Base-by-base conservation (phyloP, 2,888 invertebrate species). In the Sympetrum striolatum region DNA sequence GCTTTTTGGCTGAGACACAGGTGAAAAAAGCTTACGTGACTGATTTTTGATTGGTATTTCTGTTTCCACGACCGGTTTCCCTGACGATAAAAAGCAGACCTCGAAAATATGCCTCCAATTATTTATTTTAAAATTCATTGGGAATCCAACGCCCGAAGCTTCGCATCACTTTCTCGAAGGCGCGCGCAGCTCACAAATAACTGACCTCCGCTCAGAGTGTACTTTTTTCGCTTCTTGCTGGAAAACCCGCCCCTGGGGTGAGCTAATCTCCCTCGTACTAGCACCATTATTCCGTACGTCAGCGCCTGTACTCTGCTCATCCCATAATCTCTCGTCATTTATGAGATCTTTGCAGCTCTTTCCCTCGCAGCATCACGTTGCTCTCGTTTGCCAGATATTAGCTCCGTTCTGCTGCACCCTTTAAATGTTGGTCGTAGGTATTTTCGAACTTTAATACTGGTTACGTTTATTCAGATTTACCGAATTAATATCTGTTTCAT, bases 271-370 rank as follows among this genome's bases (percentile, higher is more conserved):
- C 86, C 86, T 31, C 82, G 82, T 31, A 31, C 82, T 58, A 53
- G 82, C 58, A 58, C 58, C 31, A 82, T 82, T 82, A 82, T 35
- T 58, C 82, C 25, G n/a, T n/a, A n/a, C n/a, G n/a, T n/a, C n/a
- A 48, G 31, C 86, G 6, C 8, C 48, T 12, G 44, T 25, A 15
- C 15, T 31, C 73, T 0, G 31, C 73, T 31, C 25, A 73, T 31
- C 31, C 73, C 31, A 10, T 73, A 22, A 22, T 73, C 1, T 31
- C 73, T n/a, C 73, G 14, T 14, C 31, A 4, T 31, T 12, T 60
- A 5, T 18, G 8, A 8, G 10, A 4, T 73, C 31, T 73, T 73
- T 22, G 25, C 31, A 14, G 2, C 10, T 25, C 73, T 25, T 5
- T 73, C 73, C n/a, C 0, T n/a, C 64, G 8, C 22, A 8, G n/a